Evolutionary conservation across 2,113 vertebrate genomes (phyloP).

Genomic region (Cyprinodon brontotheroides): DNA sequence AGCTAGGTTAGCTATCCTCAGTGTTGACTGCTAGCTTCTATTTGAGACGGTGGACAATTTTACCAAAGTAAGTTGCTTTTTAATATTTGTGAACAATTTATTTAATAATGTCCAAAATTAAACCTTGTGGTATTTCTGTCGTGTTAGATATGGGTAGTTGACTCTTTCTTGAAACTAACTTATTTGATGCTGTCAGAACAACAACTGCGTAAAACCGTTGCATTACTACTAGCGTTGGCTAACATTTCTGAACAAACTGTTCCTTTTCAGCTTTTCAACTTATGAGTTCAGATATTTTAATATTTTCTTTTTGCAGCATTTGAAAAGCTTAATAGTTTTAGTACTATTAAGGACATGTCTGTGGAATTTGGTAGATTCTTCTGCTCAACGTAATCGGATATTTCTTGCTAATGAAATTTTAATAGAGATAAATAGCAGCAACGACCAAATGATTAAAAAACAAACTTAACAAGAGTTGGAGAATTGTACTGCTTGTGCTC

Average conservation of each 20-base stretch:
- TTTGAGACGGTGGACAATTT: constrained; percentile 38
- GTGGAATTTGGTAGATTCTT: background rate
- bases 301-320: too few relatives aligned
- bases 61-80: constrained; percentile 46
- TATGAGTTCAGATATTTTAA: background rate
- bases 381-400: background rate
- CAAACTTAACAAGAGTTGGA: background rate
- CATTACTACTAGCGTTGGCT: constrained; percentile 32
- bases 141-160: background rate
- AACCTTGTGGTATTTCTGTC: background rate
- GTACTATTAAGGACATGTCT: background rate
- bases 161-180: background rate
- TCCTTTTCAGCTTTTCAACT: background rate
- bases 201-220: constrained; percentile 27
- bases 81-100: background rate
- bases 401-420: background rate
- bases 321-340: background rate
- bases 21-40: constrained; percentile 41
- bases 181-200: constrained; percentile 29
- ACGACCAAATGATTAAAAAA: background rate
- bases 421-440: background rate
- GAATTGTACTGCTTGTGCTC: background rate
- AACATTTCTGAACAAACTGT: constrained; percentile 8
- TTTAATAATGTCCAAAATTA: background rate
- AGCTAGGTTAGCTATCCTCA: constrained; percentile 55